Percentiles rank a stretch among this genome's conserved stretches.
Conservation (phyloP, 2,113 vertebrate species). For the Lota lota region DNA sequence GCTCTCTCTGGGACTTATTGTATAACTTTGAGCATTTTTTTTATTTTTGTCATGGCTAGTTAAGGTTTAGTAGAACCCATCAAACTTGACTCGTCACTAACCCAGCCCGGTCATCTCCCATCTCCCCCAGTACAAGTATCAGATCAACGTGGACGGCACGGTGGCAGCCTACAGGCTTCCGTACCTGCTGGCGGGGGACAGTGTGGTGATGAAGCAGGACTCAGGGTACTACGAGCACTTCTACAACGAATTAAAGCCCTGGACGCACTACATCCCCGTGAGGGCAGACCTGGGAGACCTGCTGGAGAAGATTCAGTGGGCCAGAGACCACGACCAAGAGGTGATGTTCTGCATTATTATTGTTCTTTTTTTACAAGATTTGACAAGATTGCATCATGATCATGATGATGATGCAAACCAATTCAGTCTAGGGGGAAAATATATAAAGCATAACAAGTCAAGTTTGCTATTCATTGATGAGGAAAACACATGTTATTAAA, state of each 20-base stretch:
- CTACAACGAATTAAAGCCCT: constrained; percentile 86
- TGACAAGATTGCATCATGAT: neutral
- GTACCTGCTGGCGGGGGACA: constrained; percentile 91
- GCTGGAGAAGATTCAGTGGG: constrained; percentile 91
- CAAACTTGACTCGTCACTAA: too few species aligned
- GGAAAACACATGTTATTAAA: too few species aligned
- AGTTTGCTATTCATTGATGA: too few species aligned
- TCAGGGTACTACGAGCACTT: constrained; percentile 97
- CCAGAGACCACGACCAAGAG: constrained; percentile 89
- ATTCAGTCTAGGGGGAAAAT: too few species aligned
- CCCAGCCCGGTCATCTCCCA: neutral
- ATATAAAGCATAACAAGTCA: too few species aligned
- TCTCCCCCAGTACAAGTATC: constrained; percentile 87
- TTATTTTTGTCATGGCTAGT: too few species aligned
- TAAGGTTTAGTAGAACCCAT: too few species aligned
- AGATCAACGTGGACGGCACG: constrained; percentile 95
- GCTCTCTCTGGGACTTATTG: too few species aligned
- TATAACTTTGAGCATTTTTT: too few species aligned
- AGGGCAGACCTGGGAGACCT: constrained; percentile 90
- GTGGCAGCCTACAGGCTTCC: constrained; percentile 95
- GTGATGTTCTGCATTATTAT: constrained; percentile 57
- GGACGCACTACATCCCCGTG: constrained; percentile 94
- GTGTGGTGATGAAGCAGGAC: constrained; percentile 95
- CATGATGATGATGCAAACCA: too few species aligned
- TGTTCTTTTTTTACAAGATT: neutral